Evolutionary conservation across 92 coral and sea anemone species (phyloP).

Genomic region (Siderastrea radians): DNA sequence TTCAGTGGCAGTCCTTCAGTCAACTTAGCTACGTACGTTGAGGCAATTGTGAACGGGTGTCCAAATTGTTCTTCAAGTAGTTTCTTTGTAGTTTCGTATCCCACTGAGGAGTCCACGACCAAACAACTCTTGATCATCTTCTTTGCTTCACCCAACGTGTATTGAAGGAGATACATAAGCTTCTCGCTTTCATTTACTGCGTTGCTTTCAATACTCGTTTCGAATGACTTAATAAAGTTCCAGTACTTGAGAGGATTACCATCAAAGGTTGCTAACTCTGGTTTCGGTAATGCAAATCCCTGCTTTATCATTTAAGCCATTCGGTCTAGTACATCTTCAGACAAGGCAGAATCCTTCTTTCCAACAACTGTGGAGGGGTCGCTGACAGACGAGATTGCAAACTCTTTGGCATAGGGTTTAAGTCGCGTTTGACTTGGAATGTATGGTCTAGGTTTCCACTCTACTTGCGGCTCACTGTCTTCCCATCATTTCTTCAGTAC

Average conservation of each 20-base stretch:
- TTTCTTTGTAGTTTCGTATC: slow-evolving; percentile 49
- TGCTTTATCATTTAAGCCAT: slow-evolving; percentile 12
- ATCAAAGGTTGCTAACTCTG: background rate
- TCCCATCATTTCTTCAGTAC: too few species aligned
- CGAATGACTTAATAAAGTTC: slow-evolving; percentile 5
- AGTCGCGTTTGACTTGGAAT: too few species aligned
- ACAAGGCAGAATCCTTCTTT: background rate
- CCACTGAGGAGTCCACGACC: slow-evolving; percentile 38
- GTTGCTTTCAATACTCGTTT: background rate
- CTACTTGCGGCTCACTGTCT: too few species aligned
- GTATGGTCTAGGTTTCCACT: too few species aligned
- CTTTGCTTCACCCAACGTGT: slow-evolving; percentile 61
- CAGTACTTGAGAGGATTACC: slow-evolving; percentile 10
- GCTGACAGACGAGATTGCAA: background rate
- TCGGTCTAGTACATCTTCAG: background rate
- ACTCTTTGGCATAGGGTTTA: background rate
- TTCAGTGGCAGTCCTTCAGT: slow-evolving; percentile 63
- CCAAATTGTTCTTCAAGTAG: slow-evolving; percentile 70
- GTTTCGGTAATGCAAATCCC: slow-evolving; percentile 13
- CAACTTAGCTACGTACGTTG: slow-evolving; percentile 28
- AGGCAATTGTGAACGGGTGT: slow-evolving; percentile 48
- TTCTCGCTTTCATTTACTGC: slow-evolving; percentile 13
- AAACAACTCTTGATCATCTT: slow-evolving; percentile 51
- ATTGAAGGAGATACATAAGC: slow-evolving; percentile 52
- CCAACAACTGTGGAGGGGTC: background rate